phyloP scores from a whole-genome alignment of 2,113 vertebrate species.

The Strix aluco region DNA sequence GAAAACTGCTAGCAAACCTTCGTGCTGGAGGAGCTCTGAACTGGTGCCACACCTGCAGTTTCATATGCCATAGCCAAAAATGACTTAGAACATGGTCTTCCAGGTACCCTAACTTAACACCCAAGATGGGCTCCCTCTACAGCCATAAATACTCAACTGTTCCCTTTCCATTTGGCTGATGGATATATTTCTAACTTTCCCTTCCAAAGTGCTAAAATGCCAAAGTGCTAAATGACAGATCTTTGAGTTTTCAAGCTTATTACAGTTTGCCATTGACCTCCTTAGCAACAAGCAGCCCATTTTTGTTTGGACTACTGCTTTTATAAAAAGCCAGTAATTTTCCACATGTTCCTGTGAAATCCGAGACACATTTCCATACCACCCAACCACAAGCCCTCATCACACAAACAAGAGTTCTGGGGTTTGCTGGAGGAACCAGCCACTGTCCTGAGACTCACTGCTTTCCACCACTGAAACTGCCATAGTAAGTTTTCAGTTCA shows the following conservation, averaged over 20 bases:
- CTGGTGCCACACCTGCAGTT: background rate
- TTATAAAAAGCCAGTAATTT: background rate
- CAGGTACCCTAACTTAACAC: background rate
- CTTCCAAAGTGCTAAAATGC: background rate
- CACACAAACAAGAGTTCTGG: background rate
- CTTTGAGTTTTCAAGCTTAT: background rate
- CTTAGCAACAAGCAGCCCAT: background rate
- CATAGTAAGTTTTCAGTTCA: background rate
- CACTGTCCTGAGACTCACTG: background rate
- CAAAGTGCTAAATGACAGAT: background rate
- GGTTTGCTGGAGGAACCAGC: background rate
- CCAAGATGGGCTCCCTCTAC: background rate
- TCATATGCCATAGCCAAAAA: background rate
- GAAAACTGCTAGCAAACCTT: background rate
- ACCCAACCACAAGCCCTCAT: background rate
- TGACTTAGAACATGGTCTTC: background rate
- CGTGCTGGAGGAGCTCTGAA: background rate
- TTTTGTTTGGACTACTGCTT: background rate
- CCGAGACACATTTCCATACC: background rate
- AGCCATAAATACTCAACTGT: background rate
- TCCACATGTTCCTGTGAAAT: slow-evolving; percentile 4
- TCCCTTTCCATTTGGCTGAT: background rate
- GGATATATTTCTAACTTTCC: background rate
- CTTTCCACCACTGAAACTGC: background rate
- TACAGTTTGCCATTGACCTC: background rate